Percentiles rank a stretch among this genome's conserved stretches.
These are phyloP conservation scores for Daubentonia madagascariensis DNA, from an alignment of 2,113 vertebrate genomes.

Conservation along the genomic window DNA sequence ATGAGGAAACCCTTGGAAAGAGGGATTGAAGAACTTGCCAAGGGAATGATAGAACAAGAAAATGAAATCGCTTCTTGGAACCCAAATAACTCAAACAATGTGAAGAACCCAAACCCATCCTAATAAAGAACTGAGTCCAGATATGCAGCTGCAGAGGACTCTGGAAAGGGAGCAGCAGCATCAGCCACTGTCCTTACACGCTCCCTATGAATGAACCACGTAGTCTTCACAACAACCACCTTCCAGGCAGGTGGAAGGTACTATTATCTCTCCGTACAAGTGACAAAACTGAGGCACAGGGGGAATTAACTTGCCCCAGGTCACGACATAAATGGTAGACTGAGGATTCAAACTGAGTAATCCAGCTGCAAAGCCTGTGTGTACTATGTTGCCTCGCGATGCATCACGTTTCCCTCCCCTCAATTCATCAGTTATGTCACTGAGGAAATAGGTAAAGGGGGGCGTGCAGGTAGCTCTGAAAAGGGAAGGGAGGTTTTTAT, in stretches of 20 bases:
- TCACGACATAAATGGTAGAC: neutral
- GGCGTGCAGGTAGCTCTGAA: neutral
- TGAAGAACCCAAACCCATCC: neutral
- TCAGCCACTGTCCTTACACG: neutral
- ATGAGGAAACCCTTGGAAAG: neutral
- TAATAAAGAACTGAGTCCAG: neutral
- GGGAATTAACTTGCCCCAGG: neutral
- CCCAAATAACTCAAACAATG: neutral
- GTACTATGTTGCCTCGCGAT: neutral
- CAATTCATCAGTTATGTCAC: neutral
- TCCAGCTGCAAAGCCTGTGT: neutral
- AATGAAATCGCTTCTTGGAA: neutral
- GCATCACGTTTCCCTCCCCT: neutral
- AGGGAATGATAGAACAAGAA: neutral
- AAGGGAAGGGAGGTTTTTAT: neutral
- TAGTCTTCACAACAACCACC: neutral
- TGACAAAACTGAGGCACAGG: neutral
- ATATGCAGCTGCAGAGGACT: accelerated
- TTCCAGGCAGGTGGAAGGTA: neutral
- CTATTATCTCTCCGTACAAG: neutral
- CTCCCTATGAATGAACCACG: neutral
- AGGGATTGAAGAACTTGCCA: neutral
- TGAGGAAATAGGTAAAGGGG: neutral
- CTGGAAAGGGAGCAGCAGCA: accelerated
- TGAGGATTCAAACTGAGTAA: neutral